A percentile compares a stretch with the other conserved stretches of the same genome.
Conservation (phyloP, 2,113 vertebrate species). For the Corythornis vintsioides region DNA sequence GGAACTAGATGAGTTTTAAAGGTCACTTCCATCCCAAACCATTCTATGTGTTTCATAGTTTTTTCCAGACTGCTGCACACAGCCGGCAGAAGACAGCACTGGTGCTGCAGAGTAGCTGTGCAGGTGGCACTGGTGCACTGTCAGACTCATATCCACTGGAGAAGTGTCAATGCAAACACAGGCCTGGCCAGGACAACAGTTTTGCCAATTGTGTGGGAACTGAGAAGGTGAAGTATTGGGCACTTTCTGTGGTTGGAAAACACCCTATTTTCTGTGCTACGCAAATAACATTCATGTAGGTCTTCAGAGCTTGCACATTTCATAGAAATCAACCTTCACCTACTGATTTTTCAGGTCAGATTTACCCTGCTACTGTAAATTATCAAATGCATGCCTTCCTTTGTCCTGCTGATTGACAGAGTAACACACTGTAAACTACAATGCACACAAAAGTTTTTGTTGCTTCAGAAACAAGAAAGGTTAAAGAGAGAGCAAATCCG, state of each 20-base stretch:
- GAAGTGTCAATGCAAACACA: not conserved
- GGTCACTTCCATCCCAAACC: not conserved
- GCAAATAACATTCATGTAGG: not conserved
- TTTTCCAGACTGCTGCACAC: not conserved
- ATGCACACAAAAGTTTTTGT: not conserved
- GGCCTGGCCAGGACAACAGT: not conserved
- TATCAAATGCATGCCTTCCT: not conserved
- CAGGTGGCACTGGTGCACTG: not conserved
- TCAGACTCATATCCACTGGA: not conserved
- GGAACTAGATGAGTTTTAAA: not conserved
- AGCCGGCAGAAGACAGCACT: not conserved
- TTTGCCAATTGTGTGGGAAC: not conserved
- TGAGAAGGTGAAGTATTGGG: not conserved
- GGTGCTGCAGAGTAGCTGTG: not conserved
- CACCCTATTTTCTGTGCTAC: not conserved
- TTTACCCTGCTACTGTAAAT: not conserved
- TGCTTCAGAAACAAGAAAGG: not conserved
- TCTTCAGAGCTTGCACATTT: fast-evolving
- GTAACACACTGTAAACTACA: not conserved
- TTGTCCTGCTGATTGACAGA: not conserved
- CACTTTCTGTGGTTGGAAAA: not conserved
- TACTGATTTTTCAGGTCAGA: not conserved
- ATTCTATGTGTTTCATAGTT: not conserved
- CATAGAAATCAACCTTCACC: not conserved
- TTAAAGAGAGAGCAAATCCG: not conserved